Evolutionary conservation across 2,888 invertebrate species (phyloP).

Genomic region (Pegoplata infirma): DNA sequence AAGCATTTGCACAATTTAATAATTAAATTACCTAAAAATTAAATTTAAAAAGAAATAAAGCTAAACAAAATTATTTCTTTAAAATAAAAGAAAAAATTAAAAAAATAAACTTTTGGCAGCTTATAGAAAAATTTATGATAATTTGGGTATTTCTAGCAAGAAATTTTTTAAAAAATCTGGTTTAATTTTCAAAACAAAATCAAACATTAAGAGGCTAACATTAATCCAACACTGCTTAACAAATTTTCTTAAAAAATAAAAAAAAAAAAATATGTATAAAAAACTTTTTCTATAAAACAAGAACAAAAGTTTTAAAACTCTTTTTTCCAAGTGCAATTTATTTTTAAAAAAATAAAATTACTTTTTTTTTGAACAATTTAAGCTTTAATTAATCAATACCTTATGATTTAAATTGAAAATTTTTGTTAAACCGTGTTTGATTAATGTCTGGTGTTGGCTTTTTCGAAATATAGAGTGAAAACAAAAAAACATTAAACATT

Average conservation of each 20-base stretch:
- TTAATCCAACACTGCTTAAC: conserved; percentile 68
- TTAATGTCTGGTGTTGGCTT: conserved; percentile 77
- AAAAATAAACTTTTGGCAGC: conserved; percentile 49
- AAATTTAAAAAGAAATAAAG: background rate
- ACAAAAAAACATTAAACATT: conserved; percentile 17
- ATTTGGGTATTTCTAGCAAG: conserved; percentile 5
- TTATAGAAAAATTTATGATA: conserved; percentile 8
- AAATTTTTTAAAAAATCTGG: conserved; percentile 52
- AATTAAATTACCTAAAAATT: conserved; percentile 20
- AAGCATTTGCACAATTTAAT: conserved; percentile 56
- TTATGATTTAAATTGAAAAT: conserved; percentile 1
- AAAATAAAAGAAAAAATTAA: background rate
- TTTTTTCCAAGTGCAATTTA: conserved; percentile 41
- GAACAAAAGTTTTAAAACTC: conserved; percentile 11
- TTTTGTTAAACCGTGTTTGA: conserved; percentile 69
- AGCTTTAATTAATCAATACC: conserved; percentile 1
- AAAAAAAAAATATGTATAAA: too few species aligned
- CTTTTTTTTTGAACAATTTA: conserved; percentile 10
- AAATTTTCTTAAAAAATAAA: conserved; percentile 57
- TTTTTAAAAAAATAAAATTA: conserved; percentile 39
- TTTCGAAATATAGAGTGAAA: conserved; percentile 17
- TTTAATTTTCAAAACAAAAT: conserved; percentile 28
- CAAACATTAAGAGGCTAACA: conserved; percentile 73
- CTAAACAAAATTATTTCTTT: conserved; percentile 25
- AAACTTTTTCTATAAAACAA: conserved; percentile 34